Percentiles rank a stretch among this genome's conserved stretches.
Conservation (phyloP, 2,113 vertebrate species). For the Campylomormyrus tamandua region DNA sequence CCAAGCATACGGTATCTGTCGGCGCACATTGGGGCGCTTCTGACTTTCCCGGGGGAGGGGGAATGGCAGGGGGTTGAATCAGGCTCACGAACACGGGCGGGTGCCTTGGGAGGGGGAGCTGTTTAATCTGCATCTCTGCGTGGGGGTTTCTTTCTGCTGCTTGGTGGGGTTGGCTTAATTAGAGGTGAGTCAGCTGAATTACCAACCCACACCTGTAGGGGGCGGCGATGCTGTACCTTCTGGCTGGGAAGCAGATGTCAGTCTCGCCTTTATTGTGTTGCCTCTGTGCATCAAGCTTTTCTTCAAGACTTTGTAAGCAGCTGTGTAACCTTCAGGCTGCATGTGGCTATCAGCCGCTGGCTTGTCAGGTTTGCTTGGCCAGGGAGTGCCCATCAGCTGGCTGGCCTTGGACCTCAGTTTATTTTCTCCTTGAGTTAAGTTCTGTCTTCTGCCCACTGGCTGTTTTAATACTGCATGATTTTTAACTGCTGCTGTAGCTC, state of each 20-base stretch:
- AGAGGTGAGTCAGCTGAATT: background rate
- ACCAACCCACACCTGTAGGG: background rate
- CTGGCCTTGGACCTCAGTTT: background rate
- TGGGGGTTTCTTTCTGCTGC: background rate
- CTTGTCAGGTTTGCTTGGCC: background rate
- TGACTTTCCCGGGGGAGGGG: background rate
- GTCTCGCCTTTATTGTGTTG: background rate
- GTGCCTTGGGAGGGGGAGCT: background rate
- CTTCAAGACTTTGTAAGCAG: background rate
- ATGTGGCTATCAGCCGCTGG: background rate
- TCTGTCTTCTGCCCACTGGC: background rate
- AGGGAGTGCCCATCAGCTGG: background rate
- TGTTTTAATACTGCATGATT: background rate
- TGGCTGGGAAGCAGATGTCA: background rate
- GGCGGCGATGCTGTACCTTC: background rate
- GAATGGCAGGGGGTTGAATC: background rate
- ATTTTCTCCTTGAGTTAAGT: background rate
- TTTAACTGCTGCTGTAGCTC: background rate
- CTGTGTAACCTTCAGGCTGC: background rate
- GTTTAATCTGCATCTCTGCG: background rate
- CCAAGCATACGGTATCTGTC: background rate
- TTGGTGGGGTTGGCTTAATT: background rate
- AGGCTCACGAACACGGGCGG: background rate
- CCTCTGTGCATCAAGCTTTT: background rate
- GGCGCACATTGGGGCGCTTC: background rate